phyloP scores from a whole-genome alignment of 2,888 invertebrate species.

The Eilema sororculum region DNA sequence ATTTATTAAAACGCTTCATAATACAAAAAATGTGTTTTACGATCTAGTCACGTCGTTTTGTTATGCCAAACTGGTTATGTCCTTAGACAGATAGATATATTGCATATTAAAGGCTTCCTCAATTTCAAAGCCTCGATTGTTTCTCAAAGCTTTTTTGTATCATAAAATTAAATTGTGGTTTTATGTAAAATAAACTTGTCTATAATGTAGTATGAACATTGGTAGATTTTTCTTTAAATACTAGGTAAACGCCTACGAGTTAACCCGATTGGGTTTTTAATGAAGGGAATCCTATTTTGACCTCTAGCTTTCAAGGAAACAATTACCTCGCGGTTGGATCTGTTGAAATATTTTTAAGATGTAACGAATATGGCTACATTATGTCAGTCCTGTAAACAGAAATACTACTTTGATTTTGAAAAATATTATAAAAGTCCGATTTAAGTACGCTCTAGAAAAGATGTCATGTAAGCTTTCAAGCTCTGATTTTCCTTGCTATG shows the following conservation, averaged over 20 bases:
- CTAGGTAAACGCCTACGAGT: neutral
- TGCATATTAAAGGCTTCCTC: conserved; percentile 50
- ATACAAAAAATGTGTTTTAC: conserved; percentile 55
- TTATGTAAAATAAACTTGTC: conserved; percentile 8
- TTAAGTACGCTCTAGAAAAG: neutral
- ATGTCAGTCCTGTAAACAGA: neutral
- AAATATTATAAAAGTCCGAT: neutral
- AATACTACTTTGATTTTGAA: neutral
- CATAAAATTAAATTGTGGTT: conserved; percentile 7
- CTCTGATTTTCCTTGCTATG: too few species aligned
- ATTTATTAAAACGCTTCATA: conserved; percentile 50
- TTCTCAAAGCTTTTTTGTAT: conserved; percentile 26
- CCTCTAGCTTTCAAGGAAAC: neutral
- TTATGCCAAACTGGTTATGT: conserved; percentile 52
- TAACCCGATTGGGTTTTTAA: neutral
- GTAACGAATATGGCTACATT: neutral
- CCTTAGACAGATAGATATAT: conserved; percentile 41
- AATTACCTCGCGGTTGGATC: neutral
- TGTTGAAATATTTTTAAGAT: neutral
- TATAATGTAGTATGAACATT: neutral
- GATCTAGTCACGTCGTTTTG: conserved; percentile 52
- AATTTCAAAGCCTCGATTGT: conserved; percentile 39
- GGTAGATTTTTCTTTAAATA: neutral
- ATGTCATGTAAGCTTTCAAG: neutral
- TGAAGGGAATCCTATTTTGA: neutral